Evolutionary conservation across 2,797 vertebrate genomes (phyloP).

Genomic region (Sebastes steindachneri): DNA sequence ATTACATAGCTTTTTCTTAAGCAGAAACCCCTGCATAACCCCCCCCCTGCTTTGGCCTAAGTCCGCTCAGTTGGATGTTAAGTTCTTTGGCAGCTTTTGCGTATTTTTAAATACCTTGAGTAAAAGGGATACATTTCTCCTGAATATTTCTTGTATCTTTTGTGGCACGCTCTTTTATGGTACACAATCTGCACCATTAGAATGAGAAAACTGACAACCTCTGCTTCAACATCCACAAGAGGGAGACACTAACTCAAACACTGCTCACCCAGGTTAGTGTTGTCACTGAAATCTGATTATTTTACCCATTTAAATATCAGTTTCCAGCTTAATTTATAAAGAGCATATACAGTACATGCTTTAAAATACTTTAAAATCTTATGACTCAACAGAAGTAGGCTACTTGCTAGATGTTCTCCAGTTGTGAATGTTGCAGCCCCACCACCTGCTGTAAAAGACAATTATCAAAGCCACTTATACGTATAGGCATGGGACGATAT

Average conservation of each 20-base stretch:
- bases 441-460: background rate
- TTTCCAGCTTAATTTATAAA: background rate
- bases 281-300: background rate
- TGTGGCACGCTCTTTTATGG: background rate
- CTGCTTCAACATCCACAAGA: constrained; percentile 19
- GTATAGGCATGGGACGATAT: too few species aligned
- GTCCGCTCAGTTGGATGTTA: background rate
- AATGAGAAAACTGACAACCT: background rate
- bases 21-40: too few species aligned
- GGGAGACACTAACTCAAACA: constrained; percentile 20
- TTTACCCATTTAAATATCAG: background rate
- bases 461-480: background rate
- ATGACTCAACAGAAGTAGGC: background rate
- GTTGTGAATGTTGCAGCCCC: background rate
- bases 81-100: background rate
- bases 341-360: background rate
- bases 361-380: background rate
- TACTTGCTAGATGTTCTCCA: background rate
- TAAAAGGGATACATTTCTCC: background rate
- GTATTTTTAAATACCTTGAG: background rate
- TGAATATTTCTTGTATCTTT: background rate
- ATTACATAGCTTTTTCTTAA: background rate
- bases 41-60: too few species aligned
- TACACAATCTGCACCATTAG: background rate
- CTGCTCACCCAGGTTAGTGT: background rate